Conservation (phyloP, 2,113 vertebrate species). For the Odontesthes bonariensis region DNA sequence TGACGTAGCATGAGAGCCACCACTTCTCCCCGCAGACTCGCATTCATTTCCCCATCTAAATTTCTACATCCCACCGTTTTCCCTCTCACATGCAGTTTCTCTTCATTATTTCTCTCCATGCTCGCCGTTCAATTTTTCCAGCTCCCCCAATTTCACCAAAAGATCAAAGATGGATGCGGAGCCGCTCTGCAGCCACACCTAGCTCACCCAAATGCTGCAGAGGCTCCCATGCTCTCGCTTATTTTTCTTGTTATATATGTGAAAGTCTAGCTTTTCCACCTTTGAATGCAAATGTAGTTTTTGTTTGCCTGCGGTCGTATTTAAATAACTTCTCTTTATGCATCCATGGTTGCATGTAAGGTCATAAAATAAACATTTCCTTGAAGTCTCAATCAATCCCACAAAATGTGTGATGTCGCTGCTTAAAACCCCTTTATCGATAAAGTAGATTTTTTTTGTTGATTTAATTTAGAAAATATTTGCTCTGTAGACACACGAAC, state of each 20-base stretch:
- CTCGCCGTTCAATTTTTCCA: slow-evolving; percentile 16
- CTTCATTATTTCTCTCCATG: slow-evolving; percentile 22
- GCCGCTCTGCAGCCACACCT: slow-evolving; percentile 33
- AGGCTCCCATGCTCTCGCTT: not conserved
- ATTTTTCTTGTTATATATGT: slow-evolving; percentile 5
- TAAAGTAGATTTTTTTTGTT: not conserved
- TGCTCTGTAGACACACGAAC: not conserved
- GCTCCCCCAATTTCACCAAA: slow-evolving; percentile 9
- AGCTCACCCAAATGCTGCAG: not conserved
- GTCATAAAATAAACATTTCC: slow-evolving; percentile 3
- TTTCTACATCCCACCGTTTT: slow-evolving; percentile 1
- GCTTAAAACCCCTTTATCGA: slow-evolving; percentile 2
- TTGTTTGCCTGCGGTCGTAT: slow-evolving; percentile 2
- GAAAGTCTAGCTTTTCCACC: not conserved
- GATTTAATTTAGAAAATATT: not conserved
- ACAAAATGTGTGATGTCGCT: not conserved
- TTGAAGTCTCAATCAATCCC: not conserved
- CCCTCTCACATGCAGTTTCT: not conserved
- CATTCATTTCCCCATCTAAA: slow-evolving; percentile 19
- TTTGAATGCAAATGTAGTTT: slow-evolving; percentile 22
- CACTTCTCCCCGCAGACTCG: slow-evolving; percentile 18
- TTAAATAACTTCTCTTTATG: slow-evolving; percentile 22
- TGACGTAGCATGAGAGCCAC: slow-evolving; percentile 38
- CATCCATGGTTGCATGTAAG: slow-evolving; percentile 7
- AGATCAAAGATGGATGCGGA: not conserved